These are phyloP conservation scores for Anagyrus pseudococci DNA, from an alignment of 2,888 invertebrate genomes.

Conservation along the genomic window DNA sequence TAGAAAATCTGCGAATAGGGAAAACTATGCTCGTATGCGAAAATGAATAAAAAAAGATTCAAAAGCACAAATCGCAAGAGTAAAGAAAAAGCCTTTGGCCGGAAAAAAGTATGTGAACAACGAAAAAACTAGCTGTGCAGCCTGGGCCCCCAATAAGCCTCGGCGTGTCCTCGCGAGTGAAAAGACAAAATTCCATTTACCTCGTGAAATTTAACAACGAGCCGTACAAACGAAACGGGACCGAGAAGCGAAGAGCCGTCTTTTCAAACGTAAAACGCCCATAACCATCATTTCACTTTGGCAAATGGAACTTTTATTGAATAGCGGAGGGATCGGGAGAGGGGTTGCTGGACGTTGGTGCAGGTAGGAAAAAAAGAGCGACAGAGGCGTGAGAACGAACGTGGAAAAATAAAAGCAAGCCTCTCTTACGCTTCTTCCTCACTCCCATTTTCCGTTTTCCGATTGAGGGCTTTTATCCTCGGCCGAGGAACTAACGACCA, in stretches of 20 bases:
- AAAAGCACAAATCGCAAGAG: no score
- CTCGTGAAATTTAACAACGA: slow-evolving; percentile 22
- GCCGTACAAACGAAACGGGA: slow-evolving; percentile 13
- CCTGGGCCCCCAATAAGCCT: slow-evolving; percentile 19
- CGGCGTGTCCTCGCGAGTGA: slow-evolving; percentile 15
- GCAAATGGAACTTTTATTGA: slow-evolving; percentile 37
- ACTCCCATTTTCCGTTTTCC: slow-evolving; percentile 38
- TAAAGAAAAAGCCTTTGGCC: no score
- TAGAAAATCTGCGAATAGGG: no score
- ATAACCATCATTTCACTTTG: slow-evolving; percentile 36
- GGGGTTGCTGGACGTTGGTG: not conserved
- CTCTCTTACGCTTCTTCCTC: slow-evolving; percentile 22
- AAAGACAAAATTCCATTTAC: slow-evolving; percentile 31
- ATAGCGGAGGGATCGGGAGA: slow-evolving; percentile 1
- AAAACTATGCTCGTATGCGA: no score
- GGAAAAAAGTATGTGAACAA: no score
- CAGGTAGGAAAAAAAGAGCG: not conserved
- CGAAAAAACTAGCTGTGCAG: no score
- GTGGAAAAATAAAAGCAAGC: slow-evolving; percentile 28
- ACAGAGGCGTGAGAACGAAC: not conserved
- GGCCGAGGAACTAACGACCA: slow-evolving; percentile 17
- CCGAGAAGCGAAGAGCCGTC: slow-evolving; percentile 23
- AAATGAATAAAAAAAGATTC: no score
- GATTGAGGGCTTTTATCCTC: slow-evolving; percentile 36
- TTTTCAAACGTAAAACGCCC: slow-evolving; percentile 33